phyloP scores from a whole-genome alignment of 2,113 vertebrate species.

The Urocitellus parryii region DNA sequence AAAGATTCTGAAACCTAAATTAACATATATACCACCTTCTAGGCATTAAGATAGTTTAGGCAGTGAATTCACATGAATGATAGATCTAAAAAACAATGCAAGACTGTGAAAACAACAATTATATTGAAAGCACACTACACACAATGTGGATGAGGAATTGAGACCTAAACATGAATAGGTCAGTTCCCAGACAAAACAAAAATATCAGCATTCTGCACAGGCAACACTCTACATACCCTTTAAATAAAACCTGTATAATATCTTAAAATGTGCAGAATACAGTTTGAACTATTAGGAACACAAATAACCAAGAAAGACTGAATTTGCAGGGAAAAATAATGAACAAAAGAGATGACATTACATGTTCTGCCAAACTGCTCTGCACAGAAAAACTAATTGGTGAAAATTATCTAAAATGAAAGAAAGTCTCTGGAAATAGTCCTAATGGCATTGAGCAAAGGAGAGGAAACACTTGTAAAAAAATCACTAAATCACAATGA shows the following conservation, averaged over 20 bases:
- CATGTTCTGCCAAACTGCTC: neutral
- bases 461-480: neutral
- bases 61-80: neutral
- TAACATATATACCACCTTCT: neutral
- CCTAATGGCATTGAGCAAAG: neutral
- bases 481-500: neutral
- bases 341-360: neutral
- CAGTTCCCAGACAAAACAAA: neutral
- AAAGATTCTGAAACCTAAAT: neutral
- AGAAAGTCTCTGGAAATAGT: neutral
- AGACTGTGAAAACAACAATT: neutral
- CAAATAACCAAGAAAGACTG: neutral
- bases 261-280: neutral
- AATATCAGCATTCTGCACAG: neutral
- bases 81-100: neutral
- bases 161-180: neutral
- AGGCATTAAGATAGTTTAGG: neutral
- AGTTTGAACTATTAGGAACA: neutral
- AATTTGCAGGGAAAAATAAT: neutral
- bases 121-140: neutral
- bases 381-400: neutral
- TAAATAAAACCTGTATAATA: neutral
- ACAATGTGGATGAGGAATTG: neutral
- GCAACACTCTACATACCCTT: neutral
- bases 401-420: neutral